phyloP scores from a whole-genome alignment of 1,140 invertebrate species.

The Heliothis subflexa region DNA sequence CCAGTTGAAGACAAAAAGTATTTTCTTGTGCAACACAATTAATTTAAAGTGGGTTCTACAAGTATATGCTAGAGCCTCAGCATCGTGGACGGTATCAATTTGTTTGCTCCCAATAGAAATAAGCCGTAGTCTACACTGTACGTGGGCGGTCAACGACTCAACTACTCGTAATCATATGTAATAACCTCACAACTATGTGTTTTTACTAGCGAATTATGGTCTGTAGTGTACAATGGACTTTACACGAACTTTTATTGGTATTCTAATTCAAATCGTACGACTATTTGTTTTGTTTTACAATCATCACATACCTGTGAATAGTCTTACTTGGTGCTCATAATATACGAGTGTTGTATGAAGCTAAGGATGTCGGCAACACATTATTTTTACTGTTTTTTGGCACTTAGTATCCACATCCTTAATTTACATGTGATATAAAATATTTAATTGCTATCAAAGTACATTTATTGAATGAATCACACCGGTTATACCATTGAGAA shows the following conservation, averaged over 20 bases:
- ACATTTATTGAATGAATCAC: constrained; percentile 28
- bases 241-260: constrained; percentile 13
- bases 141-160: constrained; percentile 32
- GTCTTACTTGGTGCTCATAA: neutral
- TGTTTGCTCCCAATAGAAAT: constrained; percentile 45
- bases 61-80: constrained; percentile 31
- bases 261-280: neutral
- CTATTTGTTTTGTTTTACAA: neutral
- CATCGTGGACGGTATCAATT: constrained; percentile 39
- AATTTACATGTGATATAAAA: constrained; percentile 6
- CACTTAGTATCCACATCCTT: constrained; percentile 8
- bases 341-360: neutral
- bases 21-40: constrained; percentile 23
- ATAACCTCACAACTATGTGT: constrained; percentile 41
- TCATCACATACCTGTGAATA: neutral
- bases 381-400: constrained; percentile 1
- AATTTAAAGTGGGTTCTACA: constrained; percentile 40
- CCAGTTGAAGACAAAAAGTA: constrained; percentile 1
- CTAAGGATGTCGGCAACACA: neutral
- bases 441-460: constrained; percentile 9
- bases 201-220: constrained; percentile 50
- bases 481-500: constrained; percentile 16
- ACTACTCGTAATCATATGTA: constrained; percentile 53
- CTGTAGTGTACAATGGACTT: constrained; percentile 27
- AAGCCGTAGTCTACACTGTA: constrained; percentile 27